These are phyloP conservation scores for Drosophila persimilis DNA, from an alignment of 1,140 invertebrate genomes.

Conservation along the genomic window DNA sequence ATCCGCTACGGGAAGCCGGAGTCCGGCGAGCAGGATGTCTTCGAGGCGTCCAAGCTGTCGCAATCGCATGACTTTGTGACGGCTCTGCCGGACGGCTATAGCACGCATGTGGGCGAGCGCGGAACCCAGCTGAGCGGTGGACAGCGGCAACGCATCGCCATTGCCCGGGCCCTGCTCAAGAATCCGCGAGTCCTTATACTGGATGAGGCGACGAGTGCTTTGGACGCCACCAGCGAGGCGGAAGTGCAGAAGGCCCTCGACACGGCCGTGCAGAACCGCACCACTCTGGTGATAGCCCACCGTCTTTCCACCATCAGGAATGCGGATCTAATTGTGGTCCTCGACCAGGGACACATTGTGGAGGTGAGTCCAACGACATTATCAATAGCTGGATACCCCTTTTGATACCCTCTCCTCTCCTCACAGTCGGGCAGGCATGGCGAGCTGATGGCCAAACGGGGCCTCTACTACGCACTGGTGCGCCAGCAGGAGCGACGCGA, in stretches of 20 bases:
- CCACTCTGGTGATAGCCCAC: slow-evolving; percentile 95
- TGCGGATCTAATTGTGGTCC: slow-evolving; percentile 94
- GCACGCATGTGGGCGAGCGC: slow-evolving; percentile 94
- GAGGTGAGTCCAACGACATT: slow-evolving; percentile 86
- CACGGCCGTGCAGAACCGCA: slow-evolving; percentile 89
- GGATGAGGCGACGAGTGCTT: slow-evolving; percentile 96
- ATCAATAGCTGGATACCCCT: neutral
- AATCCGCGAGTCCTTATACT: slow-evolving; percentile 93
- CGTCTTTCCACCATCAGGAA: slow-evolving; percentile 93
- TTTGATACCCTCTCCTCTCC: neutral
- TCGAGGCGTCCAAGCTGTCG: slow-evolving; percentile 91
- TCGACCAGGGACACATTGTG: slow-evolving; percentile 90
- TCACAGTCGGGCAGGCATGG: slow-evolving; percentile 90
- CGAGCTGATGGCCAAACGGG: slow-evolving; percentile 89
- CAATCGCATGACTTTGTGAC: slow-evolving; percentile 96
- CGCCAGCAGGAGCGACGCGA: slow-evolving; percentile 83
- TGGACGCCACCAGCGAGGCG: slow-evolving; percentile 95
- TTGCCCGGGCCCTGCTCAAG: slow-evolving; percentile 94
- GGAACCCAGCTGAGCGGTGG: slow-evolving; percentile 95
- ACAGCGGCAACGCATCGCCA: slow-evolving; percentile 95
- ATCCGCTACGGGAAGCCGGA: slow-evolving; percentile 94
- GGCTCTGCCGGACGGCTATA: slow-evolving; percentile 92
- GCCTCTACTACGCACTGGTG: slow-evolving; percentile 87
- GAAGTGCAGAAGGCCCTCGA: slow-evolving; percentile 93
- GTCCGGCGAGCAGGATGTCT: slow-evolving; percentile 86